A percentile compares a stretch with the other conserved stretches of the same genome.
phyloP scores from a whole-genome alignment of 2,113 vertebrate genomes.

The Aegypius monachus region DNA sequence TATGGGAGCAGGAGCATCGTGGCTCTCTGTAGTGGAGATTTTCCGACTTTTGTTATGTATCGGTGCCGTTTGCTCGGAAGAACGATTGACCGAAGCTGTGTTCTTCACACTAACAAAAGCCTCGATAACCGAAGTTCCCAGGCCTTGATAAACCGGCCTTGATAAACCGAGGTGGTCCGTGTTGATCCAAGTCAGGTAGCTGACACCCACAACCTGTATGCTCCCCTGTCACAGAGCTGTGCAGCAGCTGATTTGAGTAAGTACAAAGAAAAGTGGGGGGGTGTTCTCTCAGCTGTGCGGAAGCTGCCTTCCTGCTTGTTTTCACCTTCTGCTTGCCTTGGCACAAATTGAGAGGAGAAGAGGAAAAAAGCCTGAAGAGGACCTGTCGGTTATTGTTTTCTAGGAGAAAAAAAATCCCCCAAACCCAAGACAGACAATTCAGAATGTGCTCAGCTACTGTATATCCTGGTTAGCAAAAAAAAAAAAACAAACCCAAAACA shows the following conservation, averaged over 20 bases:
- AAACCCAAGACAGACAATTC: neutral
- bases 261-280: fast-evolving
- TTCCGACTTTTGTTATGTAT: neutral
- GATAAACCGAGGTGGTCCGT: fast-evolving
- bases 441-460: neutral
- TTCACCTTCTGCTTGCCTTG: neutral
- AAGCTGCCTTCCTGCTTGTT: neutral
- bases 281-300: fast-evolving
- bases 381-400: neutral
- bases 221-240: neutral
- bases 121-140: neutral
- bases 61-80: neutral
- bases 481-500: too few relatives aligned
- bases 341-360: too few relatives aligned
- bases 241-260: neutral
- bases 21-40: neutral
- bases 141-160: neutral
- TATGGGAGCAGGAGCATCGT: neutral
- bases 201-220: fast-evolving
- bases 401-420: neutral
- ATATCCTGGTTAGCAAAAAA: neutral
- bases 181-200: neutral
- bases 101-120: neutral
- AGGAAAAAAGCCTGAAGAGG: too few relatives aligned
- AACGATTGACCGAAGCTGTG: neutral